These are phyloP conservation scores for Pachycephus smyrnensis DNA, from an alignment of 2,888 invertebrate genomes.

Conservation along the genomic window DNA sequence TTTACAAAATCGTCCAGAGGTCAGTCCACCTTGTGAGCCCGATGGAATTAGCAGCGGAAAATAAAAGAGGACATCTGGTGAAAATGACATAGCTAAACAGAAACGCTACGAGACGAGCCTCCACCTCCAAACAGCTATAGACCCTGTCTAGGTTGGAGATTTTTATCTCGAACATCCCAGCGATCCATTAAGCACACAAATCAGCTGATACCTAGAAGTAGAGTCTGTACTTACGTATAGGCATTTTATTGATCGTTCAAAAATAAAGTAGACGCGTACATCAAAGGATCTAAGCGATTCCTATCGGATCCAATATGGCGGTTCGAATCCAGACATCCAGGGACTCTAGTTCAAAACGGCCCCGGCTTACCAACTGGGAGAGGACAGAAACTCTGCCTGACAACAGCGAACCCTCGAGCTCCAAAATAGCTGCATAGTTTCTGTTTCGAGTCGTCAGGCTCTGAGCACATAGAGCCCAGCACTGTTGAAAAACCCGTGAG, in stretches of 20 bases:
- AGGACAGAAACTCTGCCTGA: conserved; percentile 29
- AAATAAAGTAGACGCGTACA: neutral
- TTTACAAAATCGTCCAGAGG: neutral
- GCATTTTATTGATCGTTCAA: neutral
- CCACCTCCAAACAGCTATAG: neutral
- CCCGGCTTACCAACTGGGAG: neutral
- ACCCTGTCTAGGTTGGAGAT: neutral
- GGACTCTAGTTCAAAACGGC: neutral
- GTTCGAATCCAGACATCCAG: neutral
- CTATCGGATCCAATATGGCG: neutral
- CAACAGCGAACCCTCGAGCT: conserved; percentile 42
- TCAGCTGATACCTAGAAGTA: neutral
- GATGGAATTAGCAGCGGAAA: conserved; percentile 6
- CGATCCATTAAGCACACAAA: neutral
- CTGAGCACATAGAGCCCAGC: neutral
- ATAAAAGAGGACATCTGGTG: neutral
- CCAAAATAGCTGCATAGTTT: conserved; percentile 27
- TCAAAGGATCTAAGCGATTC: neutral
- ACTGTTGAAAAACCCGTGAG: neutral
- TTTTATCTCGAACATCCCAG: neutral
- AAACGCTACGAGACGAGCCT: neutral
- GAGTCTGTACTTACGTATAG: neutral
- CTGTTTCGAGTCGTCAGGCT: neutral
- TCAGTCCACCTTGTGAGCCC: conserved; percentile 5
- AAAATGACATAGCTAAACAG: conserved; percentile 7